Percentiles rank a stretch among this genome's conserved stretches.
These are phyloP conservation scores for Myopa tessellatipennis DNA, from an alignment of 2,888 invertebrate genomes.

Conservation along the genomic window DNA sequence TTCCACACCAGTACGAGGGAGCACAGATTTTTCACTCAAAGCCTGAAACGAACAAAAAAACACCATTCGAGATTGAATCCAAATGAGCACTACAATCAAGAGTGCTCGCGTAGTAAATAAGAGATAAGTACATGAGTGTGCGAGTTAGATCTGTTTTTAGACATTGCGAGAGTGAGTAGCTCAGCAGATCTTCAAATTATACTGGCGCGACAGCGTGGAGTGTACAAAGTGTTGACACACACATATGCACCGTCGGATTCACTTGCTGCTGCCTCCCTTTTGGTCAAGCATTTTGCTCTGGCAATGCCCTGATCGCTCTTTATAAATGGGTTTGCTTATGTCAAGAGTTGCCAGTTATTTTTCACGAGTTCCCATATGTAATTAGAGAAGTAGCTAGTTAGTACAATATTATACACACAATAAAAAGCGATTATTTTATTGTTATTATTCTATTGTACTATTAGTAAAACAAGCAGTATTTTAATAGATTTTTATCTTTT, in stretches of 20 bases:
- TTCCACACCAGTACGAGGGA: not conserved
- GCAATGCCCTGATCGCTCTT: too few species aligned
- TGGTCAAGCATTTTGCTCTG: not conserved
- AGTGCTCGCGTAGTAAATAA: not conserved
- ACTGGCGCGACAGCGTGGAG: conserved; percentile 7
- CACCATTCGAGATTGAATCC: not conserved
- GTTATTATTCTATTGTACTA: too few species aligned
- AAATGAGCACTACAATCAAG: not conserved
- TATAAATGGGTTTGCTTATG: not conserved
- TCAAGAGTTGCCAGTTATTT: too few species aligned
- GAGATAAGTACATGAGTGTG: not conserved
- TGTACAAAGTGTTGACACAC: too few species aligned
- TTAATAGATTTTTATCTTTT: too few species aligned
- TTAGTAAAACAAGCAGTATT: too few species aligned
- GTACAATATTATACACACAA: too few species aligned
- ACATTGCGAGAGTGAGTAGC: conserved; percentile 1
- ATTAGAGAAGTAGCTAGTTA: too few species aligned
- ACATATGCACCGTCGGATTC: not conserved
- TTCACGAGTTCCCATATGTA: too few species aligned
- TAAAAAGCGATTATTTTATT: too few species aligned
- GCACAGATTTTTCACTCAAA: conserved; percentile 17
- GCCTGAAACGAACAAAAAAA: conserved; percentile 1
- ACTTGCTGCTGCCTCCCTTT: conserved; percentile 10
- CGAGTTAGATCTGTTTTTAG: conserved; percentile 20
- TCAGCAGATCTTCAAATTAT: conserved; percentile 6